A percentile compares a stretch with the other conserved stretches of the same genome.
Evolutionary conservation across 2,797 vertebrate species (phyloP).

Genomic region (Aplochiton taeniatus): DNA sequence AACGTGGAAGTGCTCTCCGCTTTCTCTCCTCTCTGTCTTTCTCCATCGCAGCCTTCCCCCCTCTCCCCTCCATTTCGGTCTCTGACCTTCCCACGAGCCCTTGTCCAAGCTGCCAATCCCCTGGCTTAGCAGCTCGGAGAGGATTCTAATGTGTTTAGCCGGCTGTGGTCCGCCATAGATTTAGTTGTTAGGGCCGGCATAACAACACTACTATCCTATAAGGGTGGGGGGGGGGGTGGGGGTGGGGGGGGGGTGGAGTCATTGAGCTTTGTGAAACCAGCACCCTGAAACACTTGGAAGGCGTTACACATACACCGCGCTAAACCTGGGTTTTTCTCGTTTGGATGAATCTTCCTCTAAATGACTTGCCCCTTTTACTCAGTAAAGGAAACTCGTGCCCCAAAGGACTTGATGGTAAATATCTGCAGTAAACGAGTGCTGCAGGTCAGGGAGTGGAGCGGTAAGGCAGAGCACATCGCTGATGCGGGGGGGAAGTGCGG

Average conservation of each 20-base stretch:
- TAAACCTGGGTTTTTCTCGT: constrained; percentile 51
- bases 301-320: constrained; percentile 25
- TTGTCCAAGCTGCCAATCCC: constrained; percentile 60
- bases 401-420: constrained; percentile 69
- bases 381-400: constrained; percentile 54
- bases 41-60: background rate
- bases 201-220: constrained; percentile 42
- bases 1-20: constrained; percentile 46
- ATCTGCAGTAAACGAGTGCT: constrained; percentile 60
- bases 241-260: constrained; percentile 43
- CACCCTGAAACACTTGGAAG: constrained; percentile 51
- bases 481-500: background rate
- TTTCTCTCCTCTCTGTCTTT: constrained; percentile 2
- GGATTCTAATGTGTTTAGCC: constrained; percentile 62
- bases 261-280: constrained; percentile 54
- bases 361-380: constrained; percentile 59
- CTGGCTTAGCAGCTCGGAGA: constrained; percentile 62
- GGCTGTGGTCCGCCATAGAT: constrained; percentile 51
- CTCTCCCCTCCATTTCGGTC: constrained; percentile 16
- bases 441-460: constrained; percentile 17
- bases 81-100: constrained; percentile 27
- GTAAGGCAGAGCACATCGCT: background rate
- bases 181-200: constrained; percentile 33
- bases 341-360: constrained; percentile 56
- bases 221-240: constrained; percentile 33